Evolutionary conservation across 2,888 invertebrate species (phyloP).

Genomic region (Melanophora roralis): DNA sequence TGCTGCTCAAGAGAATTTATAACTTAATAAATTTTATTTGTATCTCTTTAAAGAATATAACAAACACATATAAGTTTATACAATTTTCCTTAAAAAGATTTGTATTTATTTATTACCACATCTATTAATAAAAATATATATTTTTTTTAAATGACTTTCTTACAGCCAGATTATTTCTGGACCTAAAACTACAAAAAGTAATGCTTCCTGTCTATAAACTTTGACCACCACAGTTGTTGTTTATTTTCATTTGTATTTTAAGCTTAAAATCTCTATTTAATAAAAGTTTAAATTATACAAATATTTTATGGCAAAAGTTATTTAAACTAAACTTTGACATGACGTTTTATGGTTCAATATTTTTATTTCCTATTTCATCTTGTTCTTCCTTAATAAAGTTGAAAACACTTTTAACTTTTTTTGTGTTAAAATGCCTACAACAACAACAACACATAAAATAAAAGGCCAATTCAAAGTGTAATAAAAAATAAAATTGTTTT

Average conservation of each 20-base stretch:
- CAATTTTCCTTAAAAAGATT: too few species aligned
- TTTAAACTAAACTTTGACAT: slow-evolving; percentile 39
- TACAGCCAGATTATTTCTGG: too few species aligned
- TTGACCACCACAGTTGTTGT: too few species aligned
- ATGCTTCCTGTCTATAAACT: too few species aligned
- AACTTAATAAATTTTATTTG: not conserved
- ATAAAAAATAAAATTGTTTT: slow-evolving; percentile 46
- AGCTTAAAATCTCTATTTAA: slow-evolving; percentile 24
- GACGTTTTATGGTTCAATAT: slow-evolving; percentile 7
- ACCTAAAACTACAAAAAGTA: too few species aligned
- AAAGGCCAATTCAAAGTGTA: slow-evolving; percentile 56
- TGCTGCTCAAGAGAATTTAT: not conserved
- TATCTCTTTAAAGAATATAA: not conserved
- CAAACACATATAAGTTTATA: too few species aligned
- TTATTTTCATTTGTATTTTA: not conserved
- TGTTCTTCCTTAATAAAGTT: slow-evolving; percentile 1
- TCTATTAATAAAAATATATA: too few species aligned
- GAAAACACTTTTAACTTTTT: slow-evolving; percentile 7
- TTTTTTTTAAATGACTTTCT: too few species aligned
- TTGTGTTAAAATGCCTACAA: slow-evolving; percentile 27
- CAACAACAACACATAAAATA: not conserved
- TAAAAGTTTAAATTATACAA: slow-evolving; percentile 36
- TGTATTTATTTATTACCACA: too few species aligned
- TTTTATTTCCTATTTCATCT: too few species aligned
- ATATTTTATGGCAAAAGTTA: slow-evolving; percentile 38